These are phyloP conservation scores for Troides oblongomaculatus DNA, from an alignment of 2,888 invertebrate genomes.

Conservation along the genomic window DNA sequence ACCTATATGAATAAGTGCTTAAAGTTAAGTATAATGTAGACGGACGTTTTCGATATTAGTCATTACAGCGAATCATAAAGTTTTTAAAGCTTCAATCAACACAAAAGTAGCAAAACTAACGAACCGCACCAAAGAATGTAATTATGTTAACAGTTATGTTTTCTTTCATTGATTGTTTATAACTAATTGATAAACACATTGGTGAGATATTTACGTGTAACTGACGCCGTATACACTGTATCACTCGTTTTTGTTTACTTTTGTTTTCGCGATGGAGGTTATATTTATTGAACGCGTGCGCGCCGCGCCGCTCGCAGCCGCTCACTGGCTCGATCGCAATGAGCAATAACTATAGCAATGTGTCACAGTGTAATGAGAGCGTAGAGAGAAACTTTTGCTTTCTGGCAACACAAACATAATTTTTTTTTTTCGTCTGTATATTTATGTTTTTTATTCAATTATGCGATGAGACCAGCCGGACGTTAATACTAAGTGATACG, in stretches of 20 bases:
- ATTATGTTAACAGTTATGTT: background rate
- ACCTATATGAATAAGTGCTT: no score
- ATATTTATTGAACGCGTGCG: constrained; percentile 20
- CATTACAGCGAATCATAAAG: background rate
- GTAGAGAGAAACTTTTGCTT: constrained; percentile 1
- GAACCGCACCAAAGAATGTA: background rate
- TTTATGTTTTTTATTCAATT: no score
- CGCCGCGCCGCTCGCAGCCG: constrained; percentile 23
- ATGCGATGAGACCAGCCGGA: no score
- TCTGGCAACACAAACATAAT: background rate
- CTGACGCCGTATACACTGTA: constrained; percentile 27
- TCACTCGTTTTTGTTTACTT: constrained; percentile 33
- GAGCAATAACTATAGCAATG: constrained; percentile 13
- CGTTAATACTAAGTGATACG: no score
- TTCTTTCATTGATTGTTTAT: background rate
- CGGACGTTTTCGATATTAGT: background rate
- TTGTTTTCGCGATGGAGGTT: constrained; percentile 32
- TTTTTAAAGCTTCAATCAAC: background rate
- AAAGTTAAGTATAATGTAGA: no score
- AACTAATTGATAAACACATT: background rate
- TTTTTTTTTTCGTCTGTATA: no score
- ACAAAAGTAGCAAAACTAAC: background rate
- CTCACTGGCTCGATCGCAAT: constrained; percentile 28
- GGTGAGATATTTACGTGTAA: background rate
- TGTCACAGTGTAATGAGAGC: constrained; percentile 7